Evolutionary conservation across 2,113 vertebrate genomes (phyloP).

Genomic region (Scomber colias): DNA sequence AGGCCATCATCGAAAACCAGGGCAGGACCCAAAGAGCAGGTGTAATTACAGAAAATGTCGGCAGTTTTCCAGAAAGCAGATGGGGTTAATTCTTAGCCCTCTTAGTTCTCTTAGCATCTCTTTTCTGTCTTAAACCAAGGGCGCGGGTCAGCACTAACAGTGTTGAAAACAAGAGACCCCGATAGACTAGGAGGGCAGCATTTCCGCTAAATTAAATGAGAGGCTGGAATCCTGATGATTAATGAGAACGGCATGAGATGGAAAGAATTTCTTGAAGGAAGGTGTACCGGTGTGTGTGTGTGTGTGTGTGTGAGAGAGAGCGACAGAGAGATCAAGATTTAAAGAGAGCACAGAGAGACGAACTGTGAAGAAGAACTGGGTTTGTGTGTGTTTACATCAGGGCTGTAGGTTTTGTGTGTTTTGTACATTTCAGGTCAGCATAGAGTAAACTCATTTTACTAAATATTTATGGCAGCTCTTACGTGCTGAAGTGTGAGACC

Average conservation of each 20-base stretch:
- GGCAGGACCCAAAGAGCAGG: constrained; percentile 58
- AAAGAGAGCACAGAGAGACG: not conserved
- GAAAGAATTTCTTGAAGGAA: constrained; percentile 23
- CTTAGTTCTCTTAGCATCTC: constrained; percentile 36
- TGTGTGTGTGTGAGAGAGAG: constrained; percentile 5
- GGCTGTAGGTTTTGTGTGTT: not conserved
- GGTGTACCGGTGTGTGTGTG: constrained; percentile 4
- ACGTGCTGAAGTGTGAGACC: not conserved
- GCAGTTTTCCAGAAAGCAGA: constrained; percentile 47
- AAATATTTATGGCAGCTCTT: constrained; percentile 1
- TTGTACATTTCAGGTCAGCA: not conserved
- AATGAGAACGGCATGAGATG: constrained; percentile 24
- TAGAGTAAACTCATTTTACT: no score
- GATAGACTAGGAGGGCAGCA: constrained; percentile 16
- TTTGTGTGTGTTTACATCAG: constrained; percentile 14
- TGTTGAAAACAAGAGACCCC: constrained; percentile 9
- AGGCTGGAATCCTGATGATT: constrained; percentile 25
- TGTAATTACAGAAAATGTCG: constrained; percentile 71
- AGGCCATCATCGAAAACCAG: constrained; percentile 54
- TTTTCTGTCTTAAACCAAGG: constrained; percentile 18
- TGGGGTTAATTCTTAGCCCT: constrained; percentile 48
- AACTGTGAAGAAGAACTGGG: not conserved
- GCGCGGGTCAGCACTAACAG: constrained; percentile 42
- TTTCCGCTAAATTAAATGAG: constrained; percentile 31
- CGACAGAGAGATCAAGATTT: not conserved